Conservation (phyloP, 2,797 vertebrate species). For the Diglossa cyanea region DNA sequence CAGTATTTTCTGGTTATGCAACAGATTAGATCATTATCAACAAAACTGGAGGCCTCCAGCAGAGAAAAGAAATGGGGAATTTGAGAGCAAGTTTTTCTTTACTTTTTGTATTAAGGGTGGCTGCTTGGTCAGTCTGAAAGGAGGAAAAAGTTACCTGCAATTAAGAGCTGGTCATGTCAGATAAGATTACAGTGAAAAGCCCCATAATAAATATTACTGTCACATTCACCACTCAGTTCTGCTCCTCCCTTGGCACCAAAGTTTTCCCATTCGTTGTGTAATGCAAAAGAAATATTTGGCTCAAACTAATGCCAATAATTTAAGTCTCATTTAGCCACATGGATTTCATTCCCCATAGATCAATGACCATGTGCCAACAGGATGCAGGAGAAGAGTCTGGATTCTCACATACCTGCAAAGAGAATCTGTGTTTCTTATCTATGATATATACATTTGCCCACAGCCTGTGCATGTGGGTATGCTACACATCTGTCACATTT, state of each 20-base stretch:
- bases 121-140: neutral
- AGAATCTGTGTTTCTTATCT: neutral
- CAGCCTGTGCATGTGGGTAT: neutral
- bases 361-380: neutral
- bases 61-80: neutral
- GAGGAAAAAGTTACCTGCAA: neutral
- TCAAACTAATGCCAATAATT: neutral
- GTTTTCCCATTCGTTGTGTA: neutral
- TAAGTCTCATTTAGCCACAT: neutral
- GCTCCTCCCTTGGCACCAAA: neutral
- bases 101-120: neutral
- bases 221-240: neutral
- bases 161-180: neutral
- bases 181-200: neutral
- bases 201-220: neutral
- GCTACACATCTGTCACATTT: neutral
- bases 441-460: neutral
- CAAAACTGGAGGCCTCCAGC: slow-evolving; percentile 52
- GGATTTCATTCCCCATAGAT: neutral
- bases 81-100: neutral
- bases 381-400: neutral
- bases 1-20: slow-evolving; percentile 42
- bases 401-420: neutral
- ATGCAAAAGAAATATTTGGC: neutral
- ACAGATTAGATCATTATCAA: slow-evolving; percentile 66